phyloP scores from a whole-genome alignment of 2,888 invertebrate species.

The Noctua janthina region DNA sequence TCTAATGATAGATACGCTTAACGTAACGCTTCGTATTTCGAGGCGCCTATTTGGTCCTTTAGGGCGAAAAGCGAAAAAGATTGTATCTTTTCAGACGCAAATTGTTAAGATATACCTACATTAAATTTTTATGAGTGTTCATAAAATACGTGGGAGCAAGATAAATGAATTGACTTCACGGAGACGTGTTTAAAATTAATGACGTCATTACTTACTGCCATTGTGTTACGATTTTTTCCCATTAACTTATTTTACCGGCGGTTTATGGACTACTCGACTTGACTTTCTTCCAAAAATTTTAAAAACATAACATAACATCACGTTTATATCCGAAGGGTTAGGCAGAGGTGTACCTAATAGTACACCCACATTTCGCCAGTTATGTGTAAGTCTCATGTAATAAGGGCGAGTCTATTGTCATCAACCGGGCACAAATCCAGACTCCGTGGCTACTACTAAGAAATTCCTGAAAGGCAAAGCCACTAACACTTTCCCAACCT shows the following conservation, averaged over 20 bases:
- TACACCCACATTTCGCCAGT: neutral
- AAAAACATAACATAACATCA: neutral
- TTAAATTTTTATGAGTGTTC: conserved; percentile 36
- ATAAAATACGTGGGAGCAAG: conserved; percentile 37
- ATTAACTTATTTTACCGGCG: neutral
- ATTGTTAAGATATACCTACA: conserved; percentile 37
- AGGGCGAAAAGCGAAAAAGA: conserved; percentile 33
- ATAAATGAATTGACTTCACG: conserved; percentile 34
- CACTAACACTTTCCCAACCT: too few relatives aligned
- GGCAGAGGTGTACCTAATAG: neutral
- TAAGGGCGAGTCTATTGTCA: neutral
- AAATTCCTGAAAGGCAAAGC: too few relatives aligned
- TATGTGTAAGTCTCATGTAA: neutral
- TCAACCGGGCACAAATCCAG: too few relatives aligned
- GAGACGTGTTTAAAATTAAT: conserved; percentile 34
- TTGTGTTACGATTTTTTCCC: neutral
- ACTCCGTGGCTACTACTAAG: too few relatives aligned
- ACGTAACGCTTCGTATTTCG: conserved; percentile 33
- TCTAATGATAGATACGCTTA: conserved; percentile 56
- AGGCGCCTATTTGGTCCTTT: conserved; percentile 17
- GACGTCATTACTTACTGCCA: neutral
- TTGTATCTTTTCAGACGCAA: conserved; percentile 35
- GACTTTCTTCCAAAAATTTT: neutral
- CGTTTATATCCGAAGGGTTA: neutral
- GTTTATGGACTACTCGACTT: too few relatives aligned